Evolutionary conservation across 2,888 invertebrate genomes (phyloP).

Genomic region (Drosophila rellima): DNA sequence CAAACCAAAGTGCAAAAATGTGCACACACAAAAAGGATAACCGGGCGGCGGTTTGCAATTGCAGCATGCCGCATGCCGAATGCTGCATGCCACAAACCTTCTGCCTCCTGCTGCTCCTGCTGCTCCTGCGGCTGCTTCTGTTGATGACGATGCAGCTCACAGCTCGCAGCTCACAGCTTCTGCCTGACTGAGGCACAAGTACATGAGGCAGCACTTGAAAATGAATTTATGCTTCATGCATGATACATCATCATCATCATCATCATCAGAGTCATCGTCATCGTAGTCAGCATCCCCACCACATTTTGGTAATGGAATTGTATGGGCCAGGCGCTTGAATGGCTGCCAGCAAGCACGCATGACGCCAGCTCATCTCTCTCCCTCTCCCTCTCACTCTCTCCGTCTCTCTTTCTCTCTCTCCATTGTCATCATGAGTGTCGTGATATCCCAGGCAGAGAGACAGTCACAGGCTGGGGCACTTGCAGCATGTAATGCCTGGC

Average conservation of each 20-base stretch:
- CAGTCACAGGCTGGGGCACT: constrained; percentile 56
- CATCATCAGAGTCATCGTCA: constrained; percentile 24
- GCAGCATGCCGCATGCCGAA: constrained; percentile 12
- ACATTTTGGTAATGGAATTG: constrained; percentile 80
- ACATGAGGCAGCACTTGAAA: constrained; percentile 73
- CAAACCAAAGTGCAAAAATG: constrained; percentile 53
- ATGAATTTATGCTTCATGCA: constrained; percentile 82
- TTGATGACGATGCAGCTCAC: constrained; percentile 49
- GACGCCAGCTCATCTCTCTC: constrained; percentile 40
- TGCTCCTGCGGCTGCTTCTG: constrained; percentile 20
- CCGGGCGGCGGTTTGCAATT: constrained; percentile 45
- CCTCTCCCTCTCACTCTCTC: constrained; percentile 11
- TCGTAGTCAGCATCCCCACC: constrained; percentile 43
- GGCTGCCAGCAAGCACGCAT: constrained; percentile 71
- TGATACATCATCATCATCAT: constrained; percentile 76
- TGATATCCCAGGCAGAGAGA: constrained; percentile 65
- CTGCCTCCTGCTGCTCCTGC: constrained; percentile 10
- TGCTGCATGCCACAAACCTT: constrained; percentile 2
- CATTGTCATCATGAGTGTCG: constrained; percentile 72
- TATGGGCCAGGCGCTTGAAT: constrained; percentile 64
- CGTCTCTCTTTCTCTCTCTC: constrained; percentile 2
- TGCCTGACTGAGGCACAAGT: constrained; percentile 65
- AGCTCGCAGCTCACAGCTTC: constrained; percentile 38
- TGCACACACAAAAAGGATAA: constrained; percentile 74
- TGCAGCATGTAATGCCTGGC: constrained; percentile 76